Percentiles rank a stretch among this genome's conserved stretches.
These are phyloP conservation scores for Zosterops lateralis DNA, from an alignment of 2,113 vertebrate genomes.

Conservation along the genomic window DNA sequence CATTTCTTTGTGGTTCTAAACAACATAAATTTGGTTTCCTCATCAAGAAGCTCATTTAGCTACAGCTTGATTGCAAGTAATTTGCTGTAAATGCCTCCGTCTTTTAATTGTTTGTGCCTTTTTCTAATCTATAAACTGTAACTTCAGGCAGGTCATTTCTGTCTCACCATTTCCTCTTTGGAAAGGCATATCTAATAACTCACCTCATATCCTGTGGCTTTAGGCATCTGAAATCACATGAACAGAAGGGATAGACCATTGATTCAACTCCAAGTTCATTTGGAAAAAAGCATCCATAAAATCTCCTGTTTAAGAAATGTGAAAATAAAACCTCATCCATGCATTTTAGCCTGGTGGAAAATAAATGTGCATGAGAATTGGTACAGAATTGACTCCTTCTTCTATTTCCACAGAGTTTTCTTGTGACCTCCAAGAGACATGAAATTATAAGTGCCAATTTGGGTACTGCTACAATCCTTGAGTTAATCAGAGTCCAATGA, in stretches of 20 bases:
- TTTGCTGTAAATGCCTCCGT: slow-evolving; percentile 76
- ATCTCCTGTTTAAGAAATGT: slow-evolving; percentile 38
- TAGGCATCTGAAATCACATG: slow-evolving; percentile 46
- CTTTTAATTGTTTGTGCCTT: slow-evolving; percentile 77
- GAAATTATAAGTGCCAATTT: slow-evolving; percentile 9
- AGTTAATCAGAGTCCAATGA: slow-evolving; percentile 37
- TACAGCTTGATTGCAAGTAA: slow-evolving; percentile 79
- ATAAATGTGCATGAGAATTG: neutral
- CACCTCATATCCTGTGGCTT: slow-evolving; percentile 60
- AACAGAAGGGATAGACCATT: slow-evolving; percentile 67
- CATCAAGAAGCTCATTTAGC: slow-evolving; percentile 79
- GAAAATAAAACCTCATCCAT: slow-evolving; percentile 46
- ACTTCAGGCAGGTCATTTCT: slow-evolving; percentile 78
- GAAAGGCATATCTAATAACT: slow-evolving; percentile 73
- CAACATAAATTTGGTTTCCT: slow-evolving; percentile 77
- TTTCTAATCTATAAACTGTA: slow-evolving; percentile 78
- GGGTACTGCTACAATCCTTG: neutral
- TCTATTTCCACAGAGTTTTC: neutral
- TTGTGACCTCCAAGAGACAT: neutral
- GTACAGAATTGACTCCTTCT: neutral
- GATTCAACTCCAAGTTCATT: slow-evolving; percentile 54
- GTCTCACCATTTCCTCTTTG: slow-evolving; percentile 63
- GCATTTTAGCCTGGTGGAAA: slow-evolving; percentile 5
- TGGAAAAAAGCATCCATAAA: slow-evolving; percentile 19
- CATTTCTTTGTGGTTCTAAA: slow-evolving; percentile 67